Evolutionary conservation across 37 sponge, comb jelly and placozoan genomes (phyloP), one percentile per base, ranked within the genome.

Genomic region (Dysidea cf. avara): DNA sequence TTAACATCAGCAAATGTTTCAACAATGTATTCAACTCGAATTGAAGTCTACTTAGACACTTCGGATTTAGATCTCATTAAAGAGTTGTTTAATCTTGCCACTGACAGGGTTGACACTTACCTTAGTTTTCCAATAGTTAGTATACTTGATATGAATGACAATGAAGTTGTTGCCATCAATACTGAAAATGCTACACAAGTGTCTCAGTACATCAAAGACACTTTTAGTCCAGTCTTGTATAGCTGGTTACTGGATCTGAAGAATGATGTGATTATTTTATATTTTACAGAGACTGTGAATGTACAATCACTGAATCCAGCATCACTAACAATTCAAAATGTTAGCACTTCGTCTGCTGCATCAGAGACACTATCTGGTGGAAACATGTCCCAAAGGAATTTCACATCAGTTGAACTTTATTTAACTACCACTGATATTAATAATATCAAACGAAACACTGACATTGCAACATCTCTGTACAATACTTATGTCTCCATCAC

Each of bases 221-320:
- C 53, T 14, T 67, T 54, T 26, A 39, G 63, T 25, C 92, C 92
- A 43, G 47, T 73, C 18, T 53, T 92, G 53, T 32, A 51, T 9
- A 64, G 39, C 40, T 92, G 68, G 37, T 53, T 66, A 9, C 53
- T 92, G 9, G 66, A 80, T 48, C 26, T 92, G 22, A 57, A 83
- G 37, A 53, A 32, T 31, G 92, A 83, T 1, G 16, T 48, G 4
- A 61, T 92, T 6, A 25, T 58, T 16, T 37, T 92, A 21, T 59
- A 26, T 0, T 92, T 92, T 78, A 62, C 56, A 61, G 92, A 92
- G 53, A 73, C 84, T n/a, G 78, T 92, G 1, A 83, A 83, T 76
- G 88, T 87, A 26, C 38, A 62, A 14, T 68, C 81, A 2, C 75
- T 92, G 22, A 71, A 80, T 51, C 51, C 82, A 0, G 58, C 78